Conservation (phyloP, 2,113 vertebrate species). For the Otocyon megalotis region DNA sequence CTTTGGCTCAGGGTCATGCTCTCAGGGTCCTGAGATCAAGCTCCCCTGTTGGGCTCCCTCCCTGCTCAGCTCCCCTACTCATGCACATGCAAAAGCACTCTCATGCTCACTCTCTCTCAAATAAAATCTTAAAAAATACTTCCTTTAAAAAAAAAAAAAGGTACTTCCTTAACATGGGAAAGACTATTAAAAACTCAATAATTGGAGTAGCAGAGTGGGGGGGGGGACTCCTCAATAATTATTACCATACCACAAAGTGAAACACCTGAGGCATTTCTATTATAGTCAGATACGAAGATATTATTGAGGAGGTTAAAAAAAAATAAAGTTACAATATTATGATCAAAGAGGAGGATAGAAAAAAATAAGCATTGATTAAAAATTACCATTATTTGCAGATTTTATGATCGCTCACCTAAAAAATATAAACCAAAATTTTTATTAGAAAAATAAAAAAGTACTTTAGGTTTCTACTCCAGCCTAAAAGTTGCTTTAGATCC, state of each 20-base stretch:
- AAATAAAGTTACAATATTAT: neutral
- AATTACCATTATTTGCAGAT: neutral
- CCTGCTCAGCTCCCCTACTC: neutral
- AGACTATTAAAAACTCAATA: neutral
- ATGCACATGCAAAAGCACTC: no score
- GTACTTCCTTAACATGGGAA: conserved; percentile 10
- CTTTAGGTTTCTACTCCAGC: neutral
- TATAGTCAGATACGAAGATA: neutral
- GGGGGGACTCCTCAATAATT: neutral
- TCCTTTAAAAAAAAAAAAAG: neutral
- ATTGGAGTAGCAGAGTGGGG: neutral
- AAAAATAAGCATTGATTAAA: neutral
- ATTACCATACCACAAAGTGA: neutral
- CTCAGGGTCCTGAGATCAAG: neutral
- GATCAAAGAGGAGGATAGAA: neutral
- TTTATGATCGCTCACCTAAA: neutral
- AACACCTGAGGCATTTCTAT: neutral
- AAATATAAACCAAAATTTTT: neutral
- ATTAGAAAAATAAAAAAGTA: neutral
- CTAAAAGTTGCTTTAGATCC: neutral
- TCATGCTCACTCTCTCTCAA: neutral
- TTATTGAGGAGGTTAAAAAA: neutral
- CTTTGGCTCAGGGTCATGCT: neutral
- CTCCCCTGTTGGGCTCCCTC: neutral
- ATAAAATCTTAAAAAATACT: neutral